Conservation (phyloP, 2,113 vertebrate species). For the Varanus salvator region DNA sequence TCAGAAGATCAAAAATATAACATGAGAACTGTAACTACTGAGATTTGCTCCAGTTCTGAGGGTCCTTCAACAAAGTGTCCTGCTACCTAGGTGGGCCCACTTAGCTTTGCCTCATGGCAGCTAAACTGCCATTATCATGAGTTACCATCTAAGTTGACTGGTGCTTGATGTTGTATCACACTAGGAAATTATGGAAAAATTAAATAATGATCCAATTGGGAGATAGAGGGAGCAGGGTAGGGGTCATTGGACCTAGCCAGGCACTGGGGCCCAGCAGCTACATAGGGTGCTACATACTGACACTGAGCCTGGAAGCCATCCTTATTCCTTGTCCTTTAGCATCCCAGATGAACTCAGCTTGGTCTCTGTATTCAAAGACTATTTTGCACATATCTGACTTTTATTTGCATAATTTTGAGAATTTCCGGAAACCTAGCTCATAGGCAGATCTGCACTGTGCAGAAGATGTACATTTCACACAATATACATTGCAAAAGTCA, state of each 20-base stretch:
- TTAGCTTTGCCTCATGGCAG: too few relatives aligned
- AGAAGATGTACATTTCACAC: conserved; percentile 33
- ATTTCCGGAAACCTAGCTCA: conserved; percentile 30
- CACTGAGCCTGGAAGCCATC: background rate
- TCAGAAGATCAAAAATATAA: too few relatives aligned
- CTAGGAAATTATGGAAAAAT: background rate
- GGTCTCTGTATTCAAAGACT: too few relatives aligned
- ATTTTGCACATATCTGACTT: conserved; percentile 1
- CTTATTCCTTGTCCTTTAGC: background rate
- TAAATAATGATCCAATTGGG: background rate
- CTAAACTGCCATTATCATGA: too few relatives aligned
- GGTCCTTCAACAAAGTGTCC: too few relatives aligned
- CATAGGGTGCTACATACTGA: background rate
- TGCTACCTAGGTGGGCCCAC: too few relatives aligned
- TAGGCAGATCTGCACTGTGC: conserved; percentile 29
- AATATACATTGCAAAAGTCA: conserved; percentile 23
- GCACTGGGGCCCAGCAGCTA: background rate
- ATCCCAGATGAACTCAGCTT: background rate
- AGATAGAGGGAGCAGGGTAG: background rate
- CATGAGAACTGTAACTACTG: too few relatives aligned
- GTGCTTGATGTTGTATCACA: too few relatives aligned
- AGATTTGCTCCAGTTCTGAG: too few relatives aligned
- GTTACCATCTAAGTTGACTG: too few relatives aligned
- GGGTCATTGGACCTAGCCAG: background rate
- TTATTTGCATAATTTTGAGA: conserved; percentile 50